Percentiles rank a stretch among this genome's conserved stretches.
These are phyloP conservation scores for Criorhina ranunculi DNA, from an alignment of 2,888 invertebrate species.

Conservation along the genomic window DNA sequence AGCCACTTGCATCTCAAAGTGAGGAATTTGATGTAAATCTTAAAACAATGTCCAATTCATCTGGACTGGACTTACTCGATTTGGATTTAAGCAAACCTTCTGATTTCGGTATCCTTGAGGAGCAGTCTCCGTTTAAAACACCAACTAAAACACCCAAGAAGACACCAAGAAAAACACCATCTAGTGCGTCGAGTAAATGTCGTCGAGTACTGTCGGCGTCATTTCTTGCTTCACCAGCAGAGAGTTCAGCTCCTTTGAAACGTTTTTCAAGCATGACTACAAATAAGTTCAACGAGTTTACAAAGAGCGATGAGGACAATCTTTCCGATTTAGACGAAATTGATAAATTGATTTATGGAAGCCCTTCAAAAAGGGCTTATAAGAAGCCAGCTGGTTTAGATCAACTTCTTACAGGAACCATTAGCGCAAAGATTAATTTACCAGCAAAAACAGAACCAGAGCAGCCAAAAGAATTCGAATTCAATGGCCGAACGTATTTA, in stretches of 20 bases:
- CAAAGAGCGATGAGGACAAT: conserved; percentile 77
- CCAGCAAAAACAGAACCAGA: conserved; percentile 22
- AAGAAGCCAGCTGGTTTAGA: conserved; percentile 80
- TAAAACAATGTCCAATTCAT: conserved; percentile 11
- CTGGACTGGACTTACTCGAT: conserved; percentile 23
- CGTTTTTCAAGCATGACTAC: conserved; percentile 75
- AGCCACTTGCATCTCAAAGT: conserved; percentile 35
- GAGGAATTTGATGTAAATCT: conserved; percentile 32
- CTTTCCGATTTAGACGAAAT: conserved; percentile 80
- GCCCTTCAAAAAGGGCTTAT: conserved; percentile 57
- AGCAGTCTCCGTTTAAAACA: conserved; percentile 77
- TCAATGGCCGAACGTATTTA: conserved; percentile 81
- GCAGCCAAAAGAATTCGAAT: conserved; percentile 77
- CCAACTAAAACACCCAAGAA: conserved; percentile 59
- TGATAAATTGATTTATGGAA: conserved; percentile 80
- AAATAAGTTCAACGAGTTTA: conserved; percentile 75
- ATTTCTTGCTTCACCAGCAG: conserved; percentile 79
- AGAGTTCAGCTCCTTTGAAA: conserved; percentile 76
- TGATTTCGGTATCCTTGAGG: conserved; percentile 82
- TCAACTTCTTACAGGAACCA: conserved; percentile 79
- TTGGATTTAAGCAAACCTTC: conserved; percentile 79
- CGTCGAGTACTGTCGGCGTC: conserved; percentile 79
- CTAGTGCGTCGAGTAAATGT: conserved; percentile 19
- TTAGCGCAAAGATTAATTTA: conserved; percentile 71
- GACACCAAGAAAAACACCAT: conserved; percentile 43